Evolutionary conservation across 2,888 invertebrate species (phyloP).

Genomic region (Sicus ferrugineus): DNA sequence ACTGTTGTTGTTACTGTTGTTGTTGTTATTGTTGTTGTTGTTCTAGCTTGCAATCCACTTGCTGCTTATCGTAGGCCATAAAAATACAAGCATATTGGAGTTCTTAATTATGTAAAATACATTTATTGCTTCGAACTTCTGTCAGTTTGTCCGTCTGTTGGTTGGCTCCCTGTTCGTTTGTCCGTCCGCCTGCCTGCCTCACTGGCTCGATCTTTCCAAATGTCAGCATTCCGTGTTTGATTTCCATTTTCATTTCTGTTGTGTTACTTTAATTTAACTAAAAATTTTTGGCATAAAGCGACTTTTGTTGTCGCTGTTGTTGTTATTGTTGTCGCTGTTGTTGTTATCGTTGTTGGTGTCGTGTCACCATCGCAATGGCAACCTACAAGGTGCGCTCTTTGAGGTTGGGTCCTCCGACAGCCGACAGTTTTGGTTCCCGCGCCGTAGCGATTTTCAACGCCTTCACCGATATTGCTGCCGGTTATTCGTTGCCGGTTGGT

Average conservation of each 20-base stretch:
- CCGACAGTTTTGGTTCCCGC: conserved; percentile 27
- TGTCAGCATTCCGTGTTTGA: conserved; percentile 21
- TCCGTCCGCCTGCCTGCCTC: conserved; percentile 12
- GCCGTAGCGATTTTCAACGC: conserved; percentile 30
- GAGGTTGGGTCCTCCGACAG: conserved; percentile 26
- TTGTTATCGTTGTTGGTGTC: background rate
- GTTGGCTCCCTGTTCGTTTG: conserved; percentile 1
- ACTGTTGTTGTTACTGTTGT: background rate
- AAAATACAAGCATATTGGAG: too few species aligned
- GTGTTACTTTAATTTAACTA: background rate
- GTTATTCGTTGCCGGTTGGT: background rate
- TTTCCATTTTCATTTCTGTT: conserved; percentile 21
- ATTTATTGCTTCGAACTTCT: background rate
- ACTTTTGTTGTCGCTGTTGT: conserved; percentile 17
- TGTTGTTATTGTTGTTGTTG: conserved; percentile 1
- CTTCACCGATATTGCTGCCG: conserved; percentile 11
- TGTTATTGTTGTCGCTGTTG: conserved; percentile 13
- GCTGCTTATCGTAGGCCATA: background rate
- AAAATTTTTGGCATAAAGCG: background rate
- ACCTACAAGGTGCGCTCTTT: conserved; percentile 30
- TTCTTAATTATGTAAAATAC: background rate
- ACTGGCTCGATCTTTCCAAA: conserved; percentile 17
- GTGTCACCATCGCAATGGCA: background rate
- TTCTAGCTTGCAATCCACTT: background rate
- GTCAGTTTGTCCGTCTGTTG: background rate